phyloP scores from a whole-genome alignment of 1,140 invertebrate genomes.

The Apolygus lucorum region DNA sequence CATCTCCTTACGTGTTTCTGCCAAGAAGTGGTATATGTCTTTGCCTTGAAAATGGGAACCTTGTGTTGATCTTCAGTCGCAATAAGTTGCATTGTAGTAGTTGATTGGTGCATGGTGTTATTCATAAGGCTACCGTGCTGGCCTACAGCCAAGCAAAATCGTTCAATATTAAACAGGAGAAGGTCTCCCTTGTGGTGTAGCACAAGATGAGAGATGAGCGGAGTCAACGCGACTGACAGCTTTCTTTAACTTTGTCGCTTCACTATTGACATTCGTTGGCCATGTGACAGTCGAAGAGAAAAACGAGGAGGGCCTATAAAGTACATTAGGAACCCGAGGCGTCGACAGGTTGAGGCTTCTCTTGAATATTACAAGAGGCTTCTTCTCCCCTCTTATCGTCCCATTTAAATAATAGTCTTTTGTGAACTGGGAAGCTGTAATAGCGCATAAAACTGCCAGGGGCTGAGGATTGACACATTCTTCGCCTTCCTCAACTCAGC shows the following conservation, averaged over 20 bases:
- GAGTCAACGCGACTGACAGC: background rate
- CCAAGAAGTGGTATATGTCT: too few relatives aligned
- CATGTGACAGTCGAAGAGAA: slow-evolving; percentile 5
- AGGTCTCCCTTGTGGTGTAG: background rate
- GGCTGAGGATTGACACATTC: slow-evolving; percentile 14
- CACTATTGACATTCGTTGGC: background rate
- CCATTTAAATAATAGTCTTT: slow-evolving; percentile 22
- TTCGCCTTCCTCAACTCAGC: background rate
- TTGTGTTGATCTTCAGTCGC: too few relatives aligned
- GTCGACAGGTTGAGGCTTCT: background rate
- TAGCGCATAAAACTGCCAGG: slow-evolving; percentile 20
- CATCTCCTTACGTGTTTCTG: too few relatives aligned
- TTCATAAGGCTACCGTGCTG: too few relatives aligned
- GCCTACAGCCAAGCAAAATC: background rate
- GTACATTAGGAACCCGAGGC: slow-evolving; percentile 7
- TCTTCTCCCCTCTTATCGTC: background rate
- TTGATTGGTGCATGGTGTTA: too few relatives aligned
- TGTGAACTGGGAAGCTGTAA: slow-evolving; percentile 1
- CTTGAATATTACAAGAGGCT: slow-evolving; percentile 19
- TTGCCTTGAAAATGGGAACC: too few relatives aligned
- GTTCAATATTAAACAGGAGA: background rate
- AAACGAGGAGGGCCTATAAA: background rate
- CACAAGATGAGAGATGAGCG: background rate
- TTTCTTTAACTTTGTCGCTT: background rate
- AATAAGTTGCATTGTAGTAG: too few relatives aligned